Conservation (phyloP, 2,888 invertebrate genomes). For the Phalera bucephala region DNA sequence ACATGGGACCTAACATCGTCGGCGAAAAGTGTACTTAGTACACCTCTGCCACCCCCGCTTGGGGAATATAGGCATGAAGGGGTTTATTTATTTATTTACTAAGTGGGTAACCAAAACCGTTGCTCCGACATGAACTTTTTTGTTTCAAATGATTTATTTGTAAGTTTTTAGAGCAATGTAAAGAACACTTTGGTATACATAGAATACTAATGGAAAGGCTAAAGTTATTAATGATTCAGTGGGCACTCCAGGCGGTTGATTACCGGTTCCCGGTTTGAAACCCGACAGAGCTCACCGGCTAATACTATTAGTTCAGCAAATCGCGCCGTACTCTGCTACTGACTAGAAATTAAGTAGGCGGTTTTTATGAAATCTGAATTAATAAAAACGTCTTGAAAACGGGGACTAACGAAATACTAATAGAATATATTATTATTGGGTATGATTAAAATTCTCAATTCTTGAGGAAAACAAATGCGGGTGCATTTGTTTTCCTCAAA, state of each 20-base stretch:
- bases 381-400: no score
- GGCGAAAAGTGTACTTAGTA: no score
- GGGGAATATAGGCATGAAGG: no score
- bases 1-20: no score
- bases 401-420: not conserved
- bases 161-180: not conserved
- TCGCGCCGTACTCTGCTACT: no score
- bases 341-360: no score
- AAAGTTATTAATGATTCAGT: slow-evolving; percentile 30
- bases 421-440: no score
- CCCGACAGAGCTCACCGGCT: slow-evolving; percentile 12
- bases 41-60: no score
- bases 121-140: no score
- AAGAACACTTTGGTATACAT: slow-evolving; percentile 3
- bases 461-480: no score
- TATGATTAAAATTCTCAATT: not conserved
- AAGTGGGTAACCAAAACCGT: not conserved
- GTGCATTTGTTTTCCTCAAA: not conserved
- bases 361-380: no score
- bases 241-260: slow-evolving; percentile 20
- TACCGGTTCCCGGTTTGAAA: slow-evolving; percentile 23
- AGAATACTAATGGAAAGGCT: slow-evolving; percentile 17
- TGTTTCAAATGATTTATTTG: not conserved
- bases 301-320: slow-evolving; percentile 17
- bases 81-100: no score